Base-by-base conservation (phyloP, 2,888 invertebrate species). In the Parapristionchus giblindavisi region DNA sequence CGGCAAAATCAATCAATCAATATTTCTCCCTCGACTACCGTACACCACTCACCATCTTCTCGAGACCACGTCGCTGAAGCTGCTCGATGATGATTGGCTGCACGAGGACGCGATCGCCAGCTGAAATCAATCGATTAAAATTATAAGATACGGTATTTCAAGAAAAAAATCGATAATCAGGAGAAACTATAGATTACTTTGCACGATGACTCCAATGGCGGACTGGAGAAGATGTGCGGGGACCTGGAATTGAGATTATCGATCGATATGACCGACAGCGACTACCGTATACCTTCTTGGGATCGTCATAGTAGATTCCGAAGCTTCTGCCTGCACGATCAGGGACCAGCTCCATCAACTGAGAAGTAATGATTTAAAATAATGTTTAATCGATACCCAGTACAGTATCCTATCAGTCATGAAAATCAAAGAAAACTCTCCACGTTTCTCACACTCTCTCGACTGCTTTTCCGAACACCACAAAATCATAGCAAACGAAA, bases 291-390 rank as follows among this genome's bases (percentile, higher is more conserved):
- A 68, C 68, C 68, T 68, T 68, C 24, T 51, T 34, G 34, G 68
- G 68, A 52, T 68, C 68, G 24, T 68, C 68, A 29, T 68, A 68
- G 68, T 29, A 68, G 36, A 68, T 68, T n/a, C 68, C 68, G 68
- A 68, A 68, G 51, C 68, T 52, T n/a, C 51, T 34, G 0, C 51
- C 68, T 8, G 51, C 52, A 0, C 52, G 51, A 34, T 52, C 38
- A 17, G 68, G 68, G 14, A 68, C 21, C 24, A 68, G 68, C 68
- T 48, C 36, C 68, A 68, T 68, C 51, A 68, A 24, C 68, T 68
- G 51, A 21, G 5, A n/a, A 24, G 66, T 3, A 36, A 63, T 27
- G 40, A 43, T 27, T n/a, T 61, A 24, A 38, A 3, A 17, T 54
- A 54, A 14, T 29, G 29, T 17, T 56, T 56, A 8, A 32, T 2